Evolutionary conservation across 2,113 vertebrate species (phyloP), one percentile per base, ranked within the genome.

Genomic region (Corvus moneduloides): DNA sequence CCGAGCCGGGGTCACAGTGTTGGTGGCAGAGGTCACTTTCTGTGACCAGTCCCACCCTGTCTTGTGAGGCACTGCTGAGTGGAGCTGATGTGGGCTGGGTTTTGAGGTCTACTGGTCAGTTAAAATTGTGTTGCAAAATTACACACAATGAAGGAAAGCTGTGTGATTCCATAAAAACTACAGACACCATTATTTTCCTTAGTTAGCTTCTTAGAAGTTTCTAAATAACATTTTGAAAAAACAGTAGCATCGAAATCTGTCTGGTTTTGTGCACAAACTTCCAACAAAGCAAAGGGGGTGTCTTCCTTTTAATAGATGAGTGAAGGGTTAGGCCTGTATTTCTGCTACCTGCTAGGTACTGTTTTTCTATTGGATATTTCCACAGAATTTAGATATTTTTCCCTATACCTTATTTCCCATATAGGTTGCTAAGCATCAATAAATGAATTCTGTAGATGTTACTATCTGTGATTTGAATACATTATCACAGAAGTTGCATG

Each of bases 1-100:
- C 23, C 0, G 0, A 76, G 54, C 24, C 0, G 0, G 35, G 7
- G 5, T 44, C 28, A 11, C 0, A 0, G 21, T 0, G 2, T 2
- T 43, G 46, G 59, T 59, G 64, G 44, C 44, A 43, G 55, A 61
- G 35, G 9, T 61, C 13, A 1, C 48, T 19, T 56, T 6, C 12
- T 62, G 75, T 21, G 24, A 41, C 43, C 0, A 1, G 23, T 61
- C 12, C 32, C 61, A 15, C n/a, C 0, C 55, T 17, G 8, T 6
- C 17, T 9, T n/a, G 33, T 24, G 84, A 21, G 78, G 30, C 51
- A 32, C 20, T 39, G 46, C 74, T 69, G 64, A 32, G 35, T 9
- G 27, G 30, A 64, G 54, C 43, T 77, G 51, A 16, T 1, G 2
- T 52, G 61, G 55, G 41, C 37, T 85, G 48, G 20, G 9, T 23